Percentiles rank a stretch among this genome's conserved stretches.
Conservation (phyloP, 2,797 vertebrate genomes). For the Lepidocolaptes lacrymiger region DNA sequence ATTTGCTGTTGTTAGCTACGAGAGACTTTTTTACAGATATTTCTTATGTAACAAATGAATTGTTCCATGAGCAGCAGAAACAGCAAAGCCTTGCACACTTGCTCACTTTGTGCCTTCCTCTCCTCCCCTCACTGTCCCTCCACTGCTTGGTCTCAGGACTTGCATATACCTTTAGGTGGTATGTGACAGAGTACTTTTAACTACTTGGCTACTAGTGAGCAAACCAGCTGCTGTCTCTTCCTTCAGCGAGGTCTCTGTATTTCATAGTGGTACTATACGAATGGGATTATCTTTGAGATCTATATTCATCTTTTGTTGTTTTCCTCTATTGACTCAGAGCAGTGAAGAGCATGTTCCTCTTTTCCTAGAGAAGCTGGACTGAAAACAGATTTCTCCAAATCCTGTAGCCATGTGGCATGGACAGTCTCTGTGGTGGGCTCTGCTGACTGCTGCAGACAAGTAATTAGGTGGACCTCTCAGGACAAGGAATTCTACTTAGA, state of each 20-base stretch:
- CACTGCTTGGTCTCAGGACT: background rate
- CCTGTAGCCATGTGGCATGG: background rate
- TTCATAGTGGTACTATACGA: background rate
- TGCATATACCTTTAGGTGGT: background rate
- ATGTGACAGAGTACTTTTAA: background rate
- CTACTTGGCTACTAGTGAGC: background rate
- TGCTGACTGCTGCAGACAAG: background rate
- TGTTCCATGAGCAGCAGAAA: background rate
- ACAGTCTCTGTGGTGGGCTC: background rate
- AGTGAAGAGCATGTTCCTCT: fast-evolving
- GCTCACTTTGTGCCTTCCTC: background rate
- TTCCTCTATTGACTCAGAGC: background rate
- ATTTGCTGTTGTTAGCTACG: background rate
- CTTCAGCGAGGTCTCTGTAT: background rate
- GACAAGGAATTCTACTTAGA: background rate
- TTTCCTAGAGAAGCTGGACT: background rate
- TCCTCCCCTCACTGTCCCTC: background rate
- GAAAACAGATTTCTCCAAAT: background rate
- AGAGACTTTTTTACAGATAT: background rate
- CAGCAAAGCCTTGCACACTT: background rate
- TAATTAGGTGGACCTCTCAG: background rate
- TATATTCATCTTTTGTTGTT: background rate
- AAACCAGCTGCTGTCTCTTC: background rate
- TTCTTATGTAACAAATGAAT: background rate
- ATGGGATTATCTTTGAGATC: background rate